phyloP scores from a whole-genome alignment of 2,888 invertebrate genomes.

The Zootermopsis nevadensis region DNA sequence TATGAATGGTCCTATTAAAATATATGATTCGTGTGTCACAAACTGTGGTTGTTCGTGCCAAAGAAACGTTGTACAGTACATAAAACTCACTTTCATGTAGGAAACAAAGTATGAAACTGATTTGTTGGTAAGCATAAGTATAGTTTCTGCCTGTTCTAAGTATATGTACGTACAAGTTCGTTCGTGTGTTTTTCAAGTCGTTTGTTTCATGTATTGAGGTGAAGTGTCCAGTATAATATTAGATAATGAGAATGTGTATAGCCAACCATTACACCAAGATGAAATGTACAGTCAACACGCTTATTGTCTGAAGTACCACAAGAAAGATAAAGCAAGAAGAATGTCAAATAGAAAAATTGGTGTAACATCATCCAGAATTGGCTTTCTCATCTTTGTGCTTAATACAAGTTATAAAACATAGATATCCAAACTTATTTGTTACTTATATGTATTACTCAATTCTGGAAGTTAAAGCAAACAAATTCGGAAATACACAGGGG shows the following conservation, averaged over 20 bases:
- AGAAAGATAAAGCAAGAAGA: too few relatives aligned
- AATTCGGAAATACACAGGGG: slow-evolving; percentile 69
- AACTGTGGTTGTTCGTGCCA: slow-evolving; percentile 23
- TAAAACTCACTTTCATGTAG: neutral
- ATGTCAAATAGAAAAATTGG: neutral
- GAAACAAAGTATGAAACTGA: neutral
- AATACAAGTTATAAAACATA: neutral
- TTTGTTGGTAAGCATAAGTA: neutral
- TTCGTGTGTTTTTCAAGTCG: neutral
- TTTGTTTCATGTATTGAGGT: neutral
- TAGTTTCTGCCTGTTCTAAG: neutral
- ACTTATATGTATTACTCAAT: neutral
- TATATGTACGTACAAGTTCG: neutral
- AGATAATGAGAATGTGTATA: neutral
- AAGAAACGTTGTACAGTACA: slow-evolving; percentile 12
- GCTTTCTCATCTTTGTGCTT: neutral
- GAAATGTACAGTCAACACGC: neutral
- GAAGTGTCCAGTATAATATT: neutral
- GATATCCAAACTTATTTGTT: neutral
- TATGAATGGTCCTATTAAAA: neutral
- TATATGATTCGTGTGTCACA: neutral
- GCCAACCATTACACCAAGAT: neutral
- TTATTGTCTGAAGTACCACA: neutral
- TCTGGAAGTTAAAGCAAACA: slow-evolving; percentile 57
- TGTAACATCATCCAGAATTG: neutral